Evolutionary conservation across 2,888 invertebrate species (phyloP).

Genomic region (Epinotia nisella): DNA sequence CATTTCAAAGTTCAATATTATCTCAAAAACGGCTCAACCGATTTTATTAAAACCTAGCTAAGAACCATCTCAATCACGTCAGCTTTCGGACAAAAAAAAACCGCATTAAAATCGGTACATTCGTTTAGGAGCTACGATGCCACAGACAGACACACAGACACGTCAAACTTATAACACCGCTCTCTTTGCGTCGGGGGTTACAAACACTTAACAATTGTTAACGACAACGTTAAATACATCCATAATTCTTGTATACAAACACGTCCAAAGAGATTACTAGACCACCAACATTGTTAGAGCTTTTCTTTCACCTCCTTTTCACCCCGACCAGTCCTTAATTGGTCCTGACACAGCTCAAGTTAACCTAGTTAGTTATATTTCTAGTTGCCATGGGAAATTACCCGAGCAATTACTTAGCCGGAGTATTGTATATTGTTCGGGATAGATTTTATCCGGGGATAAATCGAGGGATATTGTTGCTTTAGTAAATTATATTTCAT

Average conservation of each 20-base stretch:
- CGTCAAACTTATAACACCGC: no score
- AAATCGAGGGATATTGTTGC: slow-evolving; percentile 37
- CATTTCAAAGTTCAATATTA: no score
- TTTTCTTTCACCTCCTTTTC: slow-evolving; percentile 8
- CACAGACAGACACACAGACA: no score
- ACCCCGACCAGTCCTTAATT: slow-evolving; percentile 27
- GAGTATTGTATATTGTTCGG: slow-evolving; percentile 42
- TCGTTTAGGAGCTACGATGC: no score
- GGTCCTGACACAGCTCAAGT: slow-evolving; percentile 32
- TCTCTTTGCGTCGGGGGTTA: no score
- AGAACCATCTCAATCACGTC: no score
- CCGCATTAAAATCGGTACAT: no score
- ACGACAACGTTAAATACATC: slow-evolving; percentile 23
- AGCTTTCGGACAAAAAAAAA: no score
- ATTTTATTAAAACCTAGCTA: no score
- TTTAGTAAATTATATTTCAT: slow-evolving; percentile 33
- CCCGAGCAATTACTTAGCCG: slow-evolving; percentile 40
- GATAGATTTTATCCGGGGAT: slow-evolving; percentile 41
- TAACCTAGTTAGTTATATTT: slow-evolving; percentile 36
- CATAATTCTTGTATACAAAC: slow-evolving; percentile 34
- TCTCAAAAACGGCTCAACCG: no score
- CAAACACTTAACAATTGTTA: slow-evolving; percentile 29
- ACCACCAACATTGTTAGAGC: slow-evolving; percentile 16
- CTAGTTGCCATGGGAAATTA: slow-evolving; percentile 45
- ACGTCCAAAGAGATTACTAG: slow-evolving; percentile 27